These are phyloP conservation scores for Coptotermes formosanus DNA, from an alignment of 1,140 invertebrate genomes.

Conservation along the genomic window DNA sequence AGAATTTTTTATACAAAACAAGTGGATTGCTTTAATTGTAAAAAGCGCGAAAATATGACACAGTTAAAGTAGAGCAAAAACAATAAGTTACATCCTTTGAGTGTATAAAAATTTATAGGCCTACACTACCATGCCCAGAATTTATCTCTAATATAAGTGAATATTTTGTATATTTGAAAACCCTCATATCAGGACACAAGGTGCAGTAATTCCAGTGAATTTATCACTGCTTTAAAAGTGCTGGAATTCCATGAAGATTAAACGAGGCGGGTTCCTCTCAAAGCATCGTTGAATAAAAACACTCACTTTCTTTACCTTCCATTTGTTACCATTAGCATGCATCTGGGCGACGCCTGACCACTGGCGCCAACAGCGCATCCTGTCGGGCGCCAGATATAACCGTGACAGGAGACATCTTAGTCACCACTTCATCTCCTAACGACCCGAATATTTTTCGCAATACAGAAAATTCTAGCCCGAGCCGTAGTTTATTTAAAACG, in stretches of 20 bases:
- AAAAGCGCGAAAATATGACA: no score
- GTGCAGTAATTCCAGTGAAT: background rate
- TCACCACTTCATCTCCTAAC: background rate
- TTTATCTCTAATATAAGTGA: no score
- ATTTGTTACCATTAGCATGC: constrained; percentile 7
- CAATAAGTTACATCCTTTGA: no score
- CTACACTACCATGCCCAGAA: no score
- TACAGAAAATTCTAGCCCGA: no score
- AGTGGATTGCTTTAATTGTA: no score
- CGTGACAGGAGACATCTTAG: background rate
- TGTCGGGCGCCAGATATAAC: background rate
- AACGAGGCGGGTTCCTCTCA: background rate
- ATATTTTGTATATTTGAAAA: no score
- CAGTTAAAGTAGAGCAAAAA: no score
- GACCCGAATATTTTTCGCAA: no score
- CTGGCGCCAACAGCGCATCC: background rate
- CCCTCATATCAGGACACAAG: background rate
- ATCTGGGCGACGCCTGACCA: constrained; percentile 1
- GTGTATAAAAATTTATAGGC: no score
- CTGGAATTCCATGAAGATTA: background rate
- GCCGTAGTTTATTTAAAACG: no score
- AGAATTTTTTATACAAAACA: no score
- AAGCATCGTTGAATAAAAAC: background rate
- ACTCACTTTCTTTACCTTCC: background rate
- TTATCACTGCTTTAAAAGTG: background rate